Evolutionary conservation across 2,888 invertebrate genomes (phyloP).

Genomic region (Girardia tigrina): DNA sequence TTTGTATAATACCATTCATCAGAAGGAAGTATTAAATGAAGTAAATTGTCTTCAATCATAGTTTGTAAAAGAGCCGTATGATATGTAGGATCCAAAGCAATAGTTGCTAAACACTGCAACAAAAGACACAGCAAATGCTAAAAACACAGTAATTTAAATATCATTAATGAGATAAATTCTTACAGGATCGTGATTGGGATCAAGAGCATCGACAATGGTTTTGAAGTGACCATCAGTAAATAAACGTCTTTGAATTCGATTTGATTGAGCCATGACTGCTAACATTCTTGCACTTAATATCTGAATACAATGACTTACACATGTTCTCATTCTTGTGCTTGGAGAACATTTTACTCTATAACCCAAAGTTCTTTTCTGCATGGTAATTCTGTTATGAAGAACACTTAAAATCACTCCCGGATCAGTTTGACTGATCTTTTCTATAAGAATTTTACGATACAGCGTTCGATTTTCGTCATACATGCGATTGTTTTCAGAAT

Average conservation of each 20-base stretch:
- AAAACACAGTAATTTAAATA: neutral
- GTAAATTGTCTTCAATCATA: constrained; percentile 56
- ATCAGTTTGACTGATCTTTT: constrained; percentile 46
- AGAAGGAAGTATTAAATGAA: constrained; percentile 57
- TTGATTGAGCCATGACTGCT: constrained; percentile 55
- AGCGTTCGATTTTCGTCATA: constrained; percentile 1
- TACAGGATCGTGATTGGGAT: constrained; percentile 58
- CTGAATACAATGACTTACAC: constrained; percentile 57
- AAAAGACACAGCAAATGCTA: constrained; percentile 58
- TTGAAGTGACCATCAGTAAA: constrained; percentile 55
- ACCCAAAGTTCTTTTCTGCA: constrained; percentile 57
- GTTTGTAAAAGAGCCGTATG: constrained; percentile 55
- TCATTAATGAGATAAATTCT: constrained; percentile 40
- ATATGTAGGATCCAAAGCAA: constrained; percentile 55
- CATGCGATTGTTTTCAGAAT: constrained; percentile 9
- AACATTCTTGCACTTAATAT: constrained; percentile 56
- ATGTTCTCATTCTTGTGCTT: constrained; percentile 55
- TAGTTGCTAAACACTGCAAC: constrained; percentile 56
- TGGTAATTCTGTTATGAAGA: constrained; percentile 56
- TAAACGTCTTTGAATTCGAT: constrained; percentile 54
- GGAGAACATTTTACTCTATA: constrained; percentile 57
- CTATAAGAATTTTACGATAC: constrained; percentile 41
- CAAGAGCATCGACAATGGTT: constrained; percentile 56
- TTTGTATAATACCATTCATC: constrained; percentile 61
- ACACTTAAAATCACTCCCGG: constrained; percentile 54